Conservation (phyloP, 2,113 vertebrate genomes). For the Stegostoma tigrinum region DNA sequence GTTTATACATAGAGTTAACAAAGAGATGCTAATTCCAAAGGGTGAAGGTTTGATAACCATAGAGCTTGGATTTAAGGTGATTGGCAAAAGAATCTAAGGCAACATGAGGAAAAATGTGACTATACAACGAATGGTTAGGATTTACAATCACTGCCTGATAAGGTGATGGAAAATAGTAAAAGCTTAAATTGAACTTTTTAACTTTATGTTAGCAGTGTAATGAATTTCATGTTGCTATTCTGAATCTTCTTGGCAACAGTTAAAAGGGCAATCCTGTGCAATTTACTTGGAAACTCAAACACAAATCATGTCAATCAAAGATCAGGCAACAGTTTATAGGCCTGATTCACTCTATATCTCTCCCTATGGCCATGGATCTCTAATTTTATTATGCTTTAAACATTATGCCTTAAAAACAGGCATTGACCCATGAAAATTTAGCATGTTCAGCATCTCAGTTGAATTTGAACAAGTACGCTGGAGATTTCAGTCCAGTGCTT, state of each 20-base stretch:
- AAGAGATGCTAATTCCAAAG: not conserved
- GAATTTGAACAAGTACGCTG: not conserved
- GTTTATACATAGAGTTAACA: not conserved
- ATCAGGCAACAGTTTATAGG: not conserved
- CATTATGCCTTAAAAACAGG: not conserved
- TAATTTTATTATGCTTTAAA: not conserved
- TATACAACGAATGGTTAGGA: not conserved
- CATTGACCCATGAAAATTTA: not conserved
- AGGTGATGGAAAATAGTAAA: not conserved
- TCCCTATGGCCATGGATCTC: not conserved
- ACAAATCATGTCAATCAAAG: not conserved
- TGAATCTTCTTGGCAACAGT: not conserved
- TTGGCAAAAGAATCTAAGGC: not conserved
- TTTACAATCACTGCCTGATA: not conserved
- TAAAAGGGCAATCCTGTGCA: not conserved
- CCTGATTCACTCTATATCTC: not conserved
- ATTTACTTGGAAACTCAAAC: not conserved
- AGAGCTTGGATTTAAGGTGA: not conserved
- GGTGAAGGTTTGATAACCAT: not conserved
- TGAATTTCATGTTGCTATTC: not conserved
- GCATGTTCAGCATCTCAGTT: not conserved
- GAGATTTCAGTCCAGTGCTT: not conserved
- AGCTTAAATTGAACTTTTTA: not conserved
- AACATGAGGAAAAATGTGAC: not conserved
- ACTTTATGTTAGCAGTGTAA: not conserved